Evolutionary conservation across 2,888 invertebrate species (phyloP).

Genomic region (Lepidocyrtinus sp.): DNA sequence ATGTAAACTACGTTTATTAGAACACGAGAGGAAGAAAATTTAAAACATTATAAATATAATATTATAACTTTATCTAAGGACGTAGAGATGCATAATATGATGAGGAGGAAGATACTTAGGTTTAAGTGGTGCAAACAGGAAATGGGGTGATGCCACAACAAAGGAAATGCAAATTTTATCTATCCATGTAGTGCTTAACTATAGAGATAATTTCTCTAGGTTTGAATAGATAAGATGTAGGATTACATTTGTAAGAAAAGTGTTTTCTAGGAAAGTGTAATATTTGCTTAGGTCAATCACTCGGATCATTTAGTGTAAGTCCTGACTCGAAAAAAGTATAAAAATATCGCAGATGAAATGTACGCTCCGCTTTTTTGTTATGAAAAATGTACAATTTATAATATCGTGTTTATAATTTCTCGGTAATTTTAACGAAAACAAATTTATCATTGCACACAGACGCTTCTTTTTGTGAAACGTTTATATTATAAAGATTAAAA

Average conservation of each 20-base stretch:
- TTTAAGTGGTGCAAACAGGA: slow-evolving; percentile 52
- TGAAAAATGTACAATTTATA: slow-evolving; percentile 3
- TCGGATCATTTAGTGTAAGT: slow-evolving; percentile 1
- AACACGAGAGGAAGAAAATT: slow-evolving; percentile 6
- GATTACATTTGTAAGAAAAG: too few species aligned
- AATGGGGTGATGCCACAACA: slow-evolving; percentile 37
- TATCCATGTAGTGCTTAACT: too few species aligned
- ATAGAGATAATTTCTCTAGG: too few species aligned
- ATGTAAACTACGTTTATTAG: too few species aligned
- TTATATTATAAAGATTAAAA: slow-evolving; percentile 16
- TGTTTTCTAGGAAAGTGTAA: too few species aligned
- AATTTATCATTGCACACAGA: slow-evolving; percentile 32
- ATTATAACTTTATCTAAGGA: neutral
- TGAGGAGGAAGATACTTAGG: too few species aligned
- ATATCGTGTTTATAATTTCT: neutral
- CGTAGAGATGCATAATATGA: neutral
- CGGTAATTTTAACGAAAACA: neutral
- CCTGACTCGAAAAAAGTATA: neutral
- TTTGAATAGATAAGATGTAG: too few species aligned
- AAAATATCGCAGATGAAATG: neutral
- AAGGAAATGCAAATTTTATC: slow-evolving; percentile 48
- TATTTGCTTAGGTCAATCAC: neutral
- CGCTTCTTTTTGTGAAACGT: slow-evolving; percentile 40
- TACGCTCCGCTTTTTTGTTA: slow-evolving; percentile 5
- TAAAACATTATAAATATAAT: neutral